These are phyloP conservation scores for Halcyon senegalensis DNA, from an alignment of 2,113 vertebrate genomes.

Conservation along the genomic window DNA sequence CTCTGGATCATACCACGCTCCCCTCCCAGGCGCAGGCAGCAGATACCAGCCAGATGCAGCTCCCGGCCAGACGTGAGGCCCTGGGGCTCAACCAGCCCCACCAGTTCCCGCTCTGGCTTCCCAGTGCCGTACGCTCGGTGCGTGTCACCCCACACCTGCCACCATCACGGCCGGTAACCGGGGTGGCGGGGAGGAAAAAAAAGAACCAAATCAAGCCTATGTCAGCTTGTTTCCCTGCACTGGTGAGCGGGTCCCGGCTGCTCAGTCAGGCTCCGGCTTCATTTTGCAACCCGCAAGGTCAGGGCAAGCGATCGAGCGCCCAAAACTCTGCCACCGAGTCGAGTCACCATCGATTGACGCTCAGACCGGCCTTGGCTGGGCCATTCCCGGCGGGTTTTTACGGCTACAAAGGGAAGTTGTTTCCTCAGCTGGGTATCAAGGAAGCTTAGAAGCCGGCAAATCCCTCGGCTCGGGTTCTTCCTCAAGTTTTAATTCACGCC, in stretches of 20 bases:
- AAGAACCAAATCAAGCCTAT: background rate
- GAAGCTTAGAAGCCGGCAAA: background rate
- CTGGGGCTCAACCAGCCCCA: background rate
- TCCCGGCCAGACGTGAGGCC: accelerated
- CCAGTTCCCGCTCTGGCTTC: background rate
- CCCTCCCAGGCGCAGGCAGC: background rate
- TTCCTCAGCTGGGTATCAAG: background rate
- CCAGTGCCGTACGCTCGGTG: background rate
- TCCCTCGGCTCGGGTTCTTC: background rate
- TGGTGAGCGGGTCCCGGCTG: background rate
- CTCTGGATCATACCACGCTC: background rate
- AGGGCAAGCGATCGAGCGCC: background rate
- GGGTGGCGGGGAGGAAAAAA: too few species aligned
- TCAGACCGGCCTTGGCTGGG: accelerated
- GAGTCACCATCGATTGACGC: accelerated
- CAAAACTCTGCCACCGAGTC: background rate
- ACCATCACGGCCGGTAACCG: accelerated
- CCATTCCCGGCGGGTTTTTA: background rate
- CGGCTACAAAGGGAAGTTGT: background rate
- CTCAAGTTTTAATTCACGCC: background rate
- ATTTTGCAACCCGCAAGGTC: slow-evolving; percentile 16
- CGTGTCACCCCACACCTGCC: background rate
- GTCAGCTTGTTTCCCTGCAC: background rate
- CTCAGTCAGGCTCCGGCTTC: background rate
- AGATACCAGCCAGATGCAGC: background rate